Evolutionary conservation across 2,797 vertebrate genomes (phyloP), one percentile per base, ranked within the genome.

Genomic region (Sphenopsis melanotis): DNA sequence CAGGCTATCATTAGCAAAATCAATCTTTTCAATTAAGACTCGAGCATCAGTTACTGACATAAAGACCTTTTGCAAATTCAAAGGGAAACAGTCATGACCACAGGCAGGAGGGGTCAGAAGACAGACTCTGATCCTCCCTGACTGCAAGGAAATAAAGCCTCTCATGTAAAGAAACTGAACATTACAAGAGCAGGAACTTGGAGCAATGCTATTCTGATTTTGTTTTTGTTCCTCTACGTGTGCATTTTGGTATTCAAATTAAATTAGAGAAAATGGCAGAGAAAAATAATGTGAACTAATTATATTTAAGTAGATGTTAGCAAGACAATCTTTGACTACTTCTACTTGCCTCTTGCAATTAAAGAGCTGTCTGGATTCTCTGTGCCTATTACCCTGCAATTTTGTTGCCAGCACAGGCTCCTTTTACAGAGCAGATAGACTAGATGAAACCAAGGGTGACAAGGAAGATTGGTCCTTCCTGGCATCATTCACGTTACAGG

Each of bases 161-260:
- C 37, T 76, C 44, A 36, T 1, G 3, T 14, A 81, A 78, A 76
- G 68, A 44, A 75, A 32, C 29, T 49, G 66, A 89, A 52, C 32
- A 74, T 64, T 64, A 69, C 37, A 42, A 55, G n/a, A 94, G 39
- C 52, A 88, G 87, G 72, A 90, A 80, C 72, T 52, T 61, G 17
- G 1, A 91, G 63, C 66, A 84, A 52, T 83, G 59, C 29, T 83
- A 47, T 83, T 94, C 63, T 76, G 89, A 79, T 92, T 90, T 87
- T 93, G 89, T 4, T 94, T 92, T 93, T 88, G 55, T 87, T 95
- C 50, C 59, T 84, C 77, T 74, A 44, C 34, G 29, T 57, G 24
- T 65, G 18, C 12, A 3, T 75, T 95, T 95, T 90, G 69, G 69
- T 89, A 96, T 94, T 95, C 80, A 94, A 95, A 94, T 95, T 86